Evolutionary conservation across 2,888 invertebrate species (phyloP), one percentile per base, ranked within the genome.

Genomic region (Polymixis flavicincta): DNA sequence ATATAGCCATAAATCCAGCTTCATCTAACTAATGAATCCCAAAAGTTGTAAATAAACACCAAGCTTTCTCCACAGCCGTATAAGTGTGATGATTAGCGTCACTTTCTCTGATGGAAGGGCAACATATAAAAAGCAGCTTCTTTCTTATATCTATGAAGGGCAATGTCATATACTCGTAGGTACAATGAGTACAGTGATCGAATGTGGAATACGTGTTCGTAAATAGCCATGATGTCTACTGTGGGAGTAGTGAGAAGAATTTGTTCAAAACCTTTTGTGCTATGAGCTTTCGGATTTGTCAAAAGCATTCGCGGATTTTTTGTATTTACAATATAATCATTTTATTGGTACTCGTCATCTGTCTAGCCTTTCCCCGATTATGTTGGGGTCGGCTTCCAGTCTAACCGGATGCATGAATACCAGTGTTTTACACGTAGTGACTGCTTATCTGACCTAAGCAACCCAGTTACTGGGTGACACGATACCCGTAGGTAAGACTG

Each of bases 91-190:
- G 28, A 71, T 76, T 60, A 57, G 45, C 55, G 17, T 9, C 42
- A 64, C 81, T 80, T 80, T 80, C 83, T 71, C 59, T 71, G 50
- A 63, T 65, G 48, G 25, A 13, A 69, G 55, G 22, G n/a, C n/a
- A n/a, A n/a, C n/a, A n/a, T n/a, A n/a, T n/a, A n/a, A n/a, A n/a
- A n/a, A n/a, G n/a, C n/a, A n/a, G n/a, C n/a, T n/a, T n/a, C n/a
- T n/a, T n/a, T n/a, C n/a, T n/a, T n/a, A n/a, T n/a, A n/a, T n/a
- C n/a, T n/a, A n/a, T n/a, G 25, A 13, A 69, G 55, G 22, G 78
- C 63, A 22, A 32, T 32, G 42, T 4, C 19, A 50, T 54, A n/a
- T n/a, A 48, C 55, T 55, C 19, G 74, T n/a, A n/a, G n/a, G n/a
- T 37, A 64, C 32, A 32, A n/a, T n/a, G 37, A 1, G 42, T 45